A percentile compares a stretch with the other conserved stretches of the same genome.
These are phyloP conservation scores for Sorex fumeus DNA, from an alignment of 2,113 vertebrate species.

Conservation along the genomic window DNA sequence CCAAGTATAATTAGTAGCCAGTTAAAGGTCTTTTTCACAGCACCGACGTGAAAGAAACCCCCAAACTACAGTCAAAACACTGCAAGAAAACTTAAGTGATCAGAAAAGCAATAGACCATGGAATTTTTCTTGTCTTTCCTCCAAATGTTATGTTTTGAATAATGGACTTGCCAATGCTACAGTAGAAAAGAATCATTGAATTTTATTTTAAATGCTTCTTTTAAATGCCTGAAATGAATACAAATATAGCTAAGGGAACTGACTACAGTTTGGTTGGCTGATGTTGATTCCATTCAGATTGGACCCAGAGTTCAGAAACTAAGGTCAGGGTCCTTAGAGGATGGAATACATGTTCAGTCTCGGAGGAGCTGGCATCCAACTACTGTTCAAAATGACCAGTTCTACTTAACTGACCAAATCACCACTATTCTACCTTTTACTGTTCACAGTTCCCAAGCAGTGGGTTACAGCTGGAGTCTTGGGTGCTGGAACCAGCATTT, in stretches of 20 bases:
- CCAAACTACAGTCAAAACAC: background rate
- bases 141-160: background rate
- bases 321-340: background rate
- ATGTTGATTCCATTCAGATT: background rate
- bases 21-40: background rate
- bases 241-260: background rate
- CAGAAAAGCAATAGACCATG: background rate
- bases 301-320: conserved; percentile 16
- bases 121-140: background rate
- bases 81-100: conserved; percentile 9
- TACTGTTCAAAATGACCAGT: background rate
- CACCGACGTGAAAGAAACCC: background rate
- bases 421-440: background rate
- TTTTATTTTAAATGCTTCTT: conserved; percentile 12
- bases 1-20: background rate
- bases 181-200: background rate
- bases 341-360: background rate
- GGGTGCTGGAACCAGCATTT: background rate
- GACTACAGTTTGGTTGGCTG: background rate
- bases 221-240: background rate
- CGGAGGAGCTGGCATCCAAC: background rate
- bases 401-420: too few species aligned
- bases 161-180: background rate
- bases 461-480: background rate
- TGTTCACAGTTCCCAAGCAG: background rate